These are phyloP conservation scores for Galemys pyrenaicus DNA, from an alignment of 2,113 vertebrate genomes.

Conservation along the genomic window DNA sequence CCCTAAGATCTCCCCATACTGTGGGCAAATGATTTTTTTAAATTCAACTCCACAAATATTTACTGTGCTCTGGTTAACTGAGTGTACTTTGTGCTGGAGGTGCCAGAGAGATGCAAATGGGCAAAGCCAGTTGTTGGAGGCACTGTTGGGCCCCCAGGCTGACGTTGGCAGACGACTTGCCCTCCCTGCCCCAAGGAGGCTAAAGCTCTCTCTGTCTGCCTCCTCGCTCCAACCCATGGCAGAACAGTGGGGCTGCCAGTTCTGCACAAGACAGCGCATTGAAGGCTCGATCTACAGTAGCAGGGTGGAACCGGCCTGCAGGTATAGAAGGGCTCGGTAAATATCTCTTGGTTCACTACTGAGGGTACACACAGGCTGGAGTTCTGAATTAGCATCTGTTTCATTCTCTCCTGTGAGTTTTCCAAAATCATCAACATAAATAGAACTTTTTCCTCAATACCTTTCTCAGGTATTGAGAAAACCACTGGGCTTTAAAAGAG, in stretches of 20 bases:
- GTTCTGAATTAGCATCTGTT: background rate
- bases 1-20: slow-evolving; percentile 22
- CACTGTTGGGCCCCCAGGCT: slow-evolving; percentile 16
- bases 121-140: background rate
- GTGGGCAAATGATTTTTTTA: slow-evolving; percentile 50
- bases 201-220: slow-evolving; percentile 69
- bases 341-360: background rate
- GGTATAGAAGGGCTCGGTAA: background rate
- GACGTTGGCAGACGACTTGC: slow-evolving; percentile 35
- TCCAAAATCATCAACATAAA: background rate
- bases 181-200: background rate
- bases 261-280: slow-evolving; percentile 1
- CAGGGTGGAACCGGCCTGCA: background rate
- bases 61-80: slow-evolving; percentile 70
- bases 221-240: background rate
- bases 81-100: slow-evolving; percentile 65
- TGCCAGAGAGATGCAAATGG: slow-evolving; percentile 48
- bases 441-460: background rate
- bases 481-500: background rate
- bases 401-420: background rate
- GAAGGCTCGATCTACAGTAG: background rate
- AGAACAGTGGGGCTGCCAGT: background rate
- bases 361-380: background rate
- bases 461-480: background rate
- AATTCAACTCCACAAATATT: slow-evolving; percentile 71